Evolutionary conservation across 2,888 invertebrate species (phyloP).

Genomic region (Tinea trinotella): DNA sequence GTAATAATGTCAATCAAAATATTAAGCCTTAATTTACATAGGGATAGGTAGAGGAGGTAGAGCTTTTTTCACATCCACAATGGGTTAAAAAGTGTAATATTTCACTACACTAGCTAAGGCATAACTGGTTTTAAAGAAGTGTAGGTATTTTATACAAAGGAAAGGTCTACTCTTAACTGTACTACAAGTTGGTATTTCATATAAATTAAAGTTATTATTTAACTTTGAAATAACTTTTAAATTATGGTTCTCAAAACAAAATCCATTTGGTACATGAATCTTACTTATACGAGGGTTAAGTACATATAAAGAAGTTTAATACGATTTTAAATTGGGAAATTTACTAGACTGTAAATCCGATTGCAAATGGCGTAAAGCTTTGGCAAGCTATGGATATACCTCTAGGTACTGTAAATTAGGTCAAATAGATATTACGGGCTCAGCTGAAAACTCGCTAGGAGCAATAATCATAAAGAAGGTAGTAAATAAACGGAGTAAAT

Average conservation of each 20-base stretch:
- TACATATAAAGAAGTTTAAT: background rate
- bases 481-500: background rate
- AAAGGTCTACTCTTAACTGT: no score
- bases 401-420: background rate
- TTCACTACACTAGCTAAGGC: no score
- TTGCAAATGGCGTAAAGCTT: background rate
- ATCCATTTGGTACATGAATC: background rate
- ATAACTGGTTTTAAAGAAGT: no score
- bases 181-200: background rate
- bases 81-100: no score
- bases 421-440: background rate
- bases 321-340: background rate
- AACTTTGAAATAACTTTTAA: background rate
- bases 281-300: background rate
- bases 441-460: background rate
- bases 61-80: no score
- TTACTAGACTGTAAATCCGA: background rate
- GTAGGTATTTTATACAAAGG: no score
- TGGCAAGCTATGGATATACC: background rate
- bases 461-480: constrained; percentile 3
- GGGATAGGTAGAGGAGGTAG: no score
- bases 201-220: background rate
- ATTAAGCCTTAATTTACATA: no score
- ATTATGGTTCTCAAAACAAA: background rate
- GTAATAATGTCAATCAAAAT: no score